Percentiles rank a stretch among this genome's conserved stretches.
Conservation (phyloP, 2,113 vertebrate genomes). For the Elaphurus davidianus region DNA sequence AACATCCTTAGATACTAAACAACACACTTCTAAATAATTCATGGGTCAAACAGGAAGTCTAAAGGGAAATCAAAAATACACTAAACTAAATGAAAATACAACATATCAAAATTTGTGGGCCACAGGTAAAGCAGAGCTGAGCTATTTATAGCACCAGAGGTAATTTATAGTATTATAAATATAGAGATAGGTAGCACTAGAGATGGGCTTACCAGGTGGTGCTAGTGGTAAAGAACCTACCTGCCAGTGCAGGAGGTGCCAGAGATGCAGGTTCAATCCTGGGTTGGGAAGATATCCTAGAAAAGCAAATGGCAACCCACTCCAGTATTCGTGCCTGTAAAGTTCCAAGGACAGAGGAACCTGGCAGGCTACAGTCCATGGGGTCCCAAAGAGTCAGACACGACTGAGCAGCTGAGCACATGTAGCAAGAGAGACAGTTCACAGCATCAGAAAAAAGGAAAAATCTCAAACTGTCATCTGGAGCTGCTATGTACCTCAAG, state of each 20-base stretch:
- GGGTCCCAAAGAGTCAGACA: not conserved
- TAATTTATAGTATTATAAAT: not conserved
- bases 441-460: not conserved
- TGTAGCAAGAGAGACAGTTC: not conserved
- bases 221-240: not conserved
- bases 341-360: not conserved
- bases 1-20: not conserved
- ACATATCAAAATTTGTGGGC: not conserved
- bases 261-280: not conserved
- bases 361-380: not conserved
- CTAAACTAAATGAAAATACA: not conserved
- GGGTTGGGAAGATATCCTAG: not conserved
- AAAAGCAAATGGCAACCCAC: not conserved
- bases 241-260: not conserved
- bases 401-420: too few relatives aligned
- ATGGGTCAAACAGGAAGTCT: not conserved
- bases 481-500: not conserved
- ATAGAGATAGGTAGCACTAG: not conserved
- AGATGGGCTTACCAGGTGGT: not conserved
- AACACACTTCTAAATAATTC: not conserved
- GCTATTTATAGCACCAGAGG: not conserved
- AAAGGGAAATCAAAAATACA: not conserved
- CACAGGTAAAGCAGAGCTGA: not conserved
- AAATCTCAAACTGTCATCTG: not conserved
- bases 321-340: not conserved